Percentiles rank a stretch among this genome's conserved stretches.
phyloP scores from a whole-genome alignment of 2,797 vertebrate species.

The Atherinosoma microstoma region DNA sequence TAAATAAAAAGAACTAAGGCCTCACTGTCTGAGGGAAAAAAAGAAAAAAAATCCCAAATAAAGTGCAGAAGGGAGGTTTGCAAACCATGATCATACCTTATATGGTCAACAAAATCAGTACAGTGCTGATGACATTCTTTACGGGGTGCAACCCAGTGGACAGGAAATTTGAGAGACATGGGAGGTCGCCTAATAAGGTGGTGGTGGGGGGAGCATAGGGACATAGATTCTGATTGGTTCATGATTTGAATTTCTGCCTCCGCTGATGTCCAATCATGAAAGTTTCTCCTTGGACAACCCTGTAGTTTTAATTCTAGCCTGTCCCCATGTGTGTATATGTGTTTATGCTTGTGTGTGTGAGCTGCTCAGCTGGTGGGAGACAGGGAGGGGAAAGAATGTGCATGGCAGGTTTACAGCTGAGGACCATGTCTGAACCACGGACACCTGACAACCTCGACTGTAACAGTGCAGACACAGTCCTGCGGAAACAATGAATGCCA shows the following conservation, averaged over 20 bases:
- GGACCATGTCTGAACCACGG: slow-evolving; percentile 71
- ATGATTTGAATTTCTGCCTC: slow-evolving; percentile 81
- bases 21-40: slow-evolving; percentile 35
- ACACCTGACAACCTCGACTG: slow-evolving; percentile 65
- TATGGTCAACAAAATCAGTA: slow-evolving; percentile 84
- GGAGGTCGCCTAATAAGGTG: slow-evolving; percentile 77
- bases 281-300: slow-evolving; percentile 57
- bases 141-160: slow-evolving; percentile 61
- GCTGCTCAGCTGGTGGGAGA: slow-evolving; percentile 74
- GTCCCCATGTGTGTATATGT: slow-evolving; percentile 31
- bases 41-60: slow-evolving; percentile 14
- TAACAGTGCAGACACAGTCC: slow-evolving; percentile 22
- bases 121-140: slow-evolving; percentile 73
- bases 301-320: slow-evolving; percentile 69
- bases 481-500: slow-evolving; percentile 47
- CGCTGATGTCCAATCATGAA: slow-evolving; percentile 73
- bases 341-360: slow-evolving; percentile 17
- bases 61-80: slow-evolving; percentile 55
- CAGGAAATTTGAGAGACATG: slow-evolving; percentile 79
- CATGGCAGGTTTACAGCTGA: slow-evolving; percentile 79
- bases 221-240: slow-evolving; percentile 76
- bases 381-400: slow-evolving; percentile 83
- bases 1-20: slow-evolving; percentile 47
- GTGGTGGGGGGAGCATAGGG: slow-evolving; percentile 66
- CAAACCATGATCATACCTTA: slow-evolving; percentile 76